Percentiles rank a stretch among this genome's conserved stretches.
phyloP scores from a whole-genome alignment of 2,888 invertebrate species.

The Ophion costatus region DNA sequence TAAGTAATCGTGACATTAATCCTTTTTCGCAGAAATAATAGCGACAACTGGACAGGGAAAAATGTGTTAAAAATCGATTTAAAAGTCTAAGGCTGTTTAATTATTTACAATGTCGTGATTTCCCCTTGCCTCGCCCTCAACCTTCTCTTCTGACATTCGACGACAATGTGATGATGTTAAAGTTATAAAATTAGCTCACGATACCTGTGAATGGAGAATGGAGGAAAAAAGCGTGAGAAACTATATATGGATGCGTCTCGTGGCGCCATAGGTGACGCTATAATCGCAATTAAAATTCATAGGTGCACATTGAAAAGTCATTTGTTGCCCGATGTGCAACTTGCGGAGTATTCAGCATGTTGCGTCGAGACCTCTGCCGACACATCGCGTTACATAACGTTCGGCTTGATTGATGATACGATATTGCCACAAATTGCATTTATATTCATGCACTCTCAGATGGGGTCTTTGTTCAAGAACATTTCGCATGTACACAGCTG shows the following conservation, averaged over 20 bases:
- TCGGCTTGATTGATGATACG: slow-evolving; percentile 13
- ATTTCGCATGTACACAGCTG: not conserved
- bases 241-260: slow-evolving; percentile 25
- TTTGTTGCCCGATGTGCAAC: not conserved
- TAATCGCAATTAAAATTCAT: slow-evolving; percentile 50
- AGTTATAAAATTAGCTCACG: not conserved
- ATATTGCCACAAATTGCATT: slow-evolving; percentile 48
- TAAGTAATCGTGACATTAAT: not conserved
- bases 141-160: not conserved
- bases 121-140: not conserved
- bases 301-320: slow-evolving; percentile 35
- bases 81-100: not conserved
- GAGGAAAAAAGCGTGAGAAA: not conserved
- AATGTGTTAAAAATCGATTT: not conserved
- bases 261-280: slow-evolving; percentile 55
- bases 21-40: not conserved
- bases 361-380: not conserved
- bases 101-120: not conserved
- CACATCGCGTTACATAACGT: slow-evolving; percentile 43
- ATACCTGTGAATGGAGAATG: not conserved
- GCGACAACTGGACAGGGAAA: not conserved
- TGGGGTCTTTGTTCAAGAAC: slow-evolving; percentile 30
- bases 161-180: not conserved
- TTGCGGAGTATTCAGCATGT: not conserved
- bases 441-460: slow-evolving; percentile 52